Conservation (phyloP, 2,888 invertebrate genomes). For the Psylliodes chrysocephalus region DNA sequence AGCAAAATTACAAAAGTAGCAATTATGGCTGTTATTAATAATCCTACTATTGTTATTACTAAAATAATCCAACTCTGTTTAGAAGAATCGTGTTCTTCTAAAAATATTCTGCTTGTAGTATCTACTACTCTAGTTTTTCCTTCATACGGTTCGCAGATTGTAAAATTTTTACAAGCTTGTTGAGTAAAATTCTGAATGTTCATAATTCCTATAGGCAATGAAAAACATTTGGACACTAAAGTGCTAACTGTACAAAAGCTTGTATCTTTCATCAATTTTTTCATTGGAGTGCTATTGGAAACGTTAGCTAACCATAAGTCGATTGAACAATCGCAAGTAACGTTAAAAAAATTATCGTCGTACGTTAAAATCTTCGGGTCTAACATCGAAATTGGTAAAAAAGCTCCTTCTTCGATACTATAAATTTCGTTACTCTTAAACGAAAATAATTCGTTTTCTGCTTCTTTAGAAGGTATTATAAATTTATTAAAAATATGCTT, state of each 20-base stretch:
- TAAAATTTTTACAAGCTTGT: conserved; percentile 69
- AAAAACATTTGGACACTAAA: conserved; percentile 72
- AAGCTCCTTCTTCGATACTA: conserved; percentile 66
- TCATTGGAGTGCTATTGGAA: conserved; percentile 63
- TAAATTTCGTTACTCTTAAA: conserved; percentile 70
- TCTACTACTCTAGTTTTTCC: conserved; percentile 60
- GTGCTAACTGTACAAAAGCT: conserved; percentile 73
- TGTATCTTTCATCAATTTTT: conserved; percentile 65
- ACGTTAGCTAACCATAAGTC: conserved; percentile 68
- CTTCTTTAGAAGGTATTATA: conserved; percentile 58
- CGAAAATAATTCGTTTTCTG: conserved; percentile 62
- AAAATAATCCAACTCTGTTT: conserved; percentile 55
- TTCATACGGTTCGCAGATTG: conserved; percentile 70
- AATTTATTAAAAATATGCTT: conserved; percentile 65
- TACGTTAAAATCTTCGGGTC: conserved; percentile 66
- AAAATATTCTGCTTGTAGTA: conserved; percentile 56
- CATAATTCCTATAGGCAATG: conserved; percentile 72
- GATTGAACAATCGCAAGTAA: conserved; percentile 72
- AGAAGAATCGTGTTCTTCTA: conserved; percentile 49
- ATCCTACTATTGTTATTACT: conserved; percentile 62
- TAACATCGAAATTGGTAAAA: conserved; percentile 71
- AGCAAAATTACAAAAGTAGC: conserved; percentile 68
- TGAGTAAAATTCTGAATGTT: conserved; percentile 72
- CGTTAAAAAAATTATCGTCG: conserved; percentile 72
- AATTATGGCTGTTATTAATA: conserved; percentile 67